Conservation (phyloP, 2,113 vertebrate species). For the Myiopsitta monachus region DNA sequence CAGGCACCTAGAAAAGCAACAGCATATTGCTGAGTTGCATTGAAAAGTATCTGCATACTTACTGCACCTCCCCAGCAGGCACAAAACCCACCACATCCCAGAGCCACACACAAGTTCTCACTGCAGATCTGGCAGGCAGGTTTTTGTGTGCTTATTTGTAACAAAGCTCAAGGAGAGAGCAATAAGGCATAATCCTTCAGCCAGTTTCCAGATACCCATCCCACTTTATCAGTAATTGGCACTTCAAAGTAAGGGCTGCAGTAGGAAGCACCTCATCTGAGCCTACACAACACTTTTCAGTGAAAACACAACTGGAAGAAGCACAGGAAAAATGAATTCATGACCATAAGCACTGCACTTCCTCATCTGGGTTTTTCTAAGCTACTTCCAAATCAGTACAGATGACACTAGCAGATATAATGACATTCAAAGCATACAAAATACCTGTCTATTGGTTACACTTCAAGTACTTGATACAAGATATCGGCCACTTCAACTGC, state of each 20-base stretch:
- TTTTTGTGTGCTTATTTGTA: neutral
- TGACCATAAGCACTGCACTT: neutral
- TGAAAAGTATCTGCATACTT: neutral
- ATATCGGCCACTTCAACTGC: neutral
- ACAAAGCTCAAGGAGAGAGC: neutral
- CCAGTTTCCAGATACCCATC: neutral
- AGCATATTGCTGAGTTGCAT: neutral
- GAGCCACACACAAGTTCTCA: neutral
- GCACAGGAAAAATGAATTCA: neutral
- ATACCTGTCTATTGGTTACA: neutral
- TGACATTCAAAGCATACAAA: neutral
- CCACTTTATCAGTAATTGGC: neutral
- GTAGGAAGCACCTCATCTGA: neutral
- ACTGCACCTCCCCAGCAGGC: neutral
- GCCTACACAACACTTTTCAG: neutral
- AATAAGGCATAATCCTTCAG: neutral
- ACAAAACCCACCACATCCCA: neutral
- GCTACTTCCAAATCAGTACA: neutral
- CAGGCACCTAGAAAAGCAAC: conserved; percentile 29
- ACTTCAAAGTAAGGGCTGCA: neutral
- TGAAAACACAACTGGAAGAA: neutral
- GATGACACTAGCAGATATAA: neutral
- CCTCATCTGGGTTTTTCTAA: neutral
- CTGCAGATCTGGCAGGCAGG: neutral
- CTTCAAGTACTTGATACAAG: neutral